Percentiles rank a stretch among this genome's conserved stretches.
phyloP scores from a whole-genome alignment of 2,888 invertebrate species.

The Steinernema carpocapsae region DNA sequence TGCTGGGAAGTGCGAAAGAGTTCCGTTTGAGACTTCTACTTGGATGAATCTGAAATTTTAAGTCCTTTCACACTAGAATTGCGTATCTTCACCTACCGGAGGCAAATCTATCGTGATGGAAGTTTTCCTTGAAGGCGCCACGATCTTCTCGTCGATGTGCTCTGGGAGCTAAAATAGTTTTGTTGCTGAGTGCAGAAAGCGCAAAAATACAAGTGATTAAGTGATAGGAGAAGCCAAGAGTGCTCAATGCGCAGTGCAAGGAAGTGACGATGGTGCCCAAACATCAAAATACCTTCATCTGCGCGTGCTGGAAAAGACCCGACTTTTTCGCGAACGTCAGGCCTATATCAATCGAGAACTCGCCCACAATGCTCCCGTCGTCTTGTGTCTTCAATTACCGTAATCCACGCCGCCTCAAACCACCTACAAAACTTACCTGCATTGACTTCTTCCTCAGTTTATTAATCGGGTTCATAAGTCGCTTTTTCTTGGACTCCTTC shows the following conservation, averaged over 20 bases:
- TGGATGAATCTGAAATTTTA: conserved; percentile 35
- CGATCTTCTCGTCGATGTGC: conserved; percentile 19
- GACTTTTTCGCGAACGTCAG: conserved; percentile 29
- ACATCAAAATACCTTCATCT: conserved; percentile 22
- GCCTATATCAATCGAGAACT: conserved; percentile 24
- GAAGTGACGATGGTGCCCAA: not conserved
- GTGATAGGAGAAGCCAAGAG: too few relatives aligned
- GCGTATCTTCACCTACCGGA: conserved; percentile 12
- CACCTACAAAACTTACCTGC: conserved; percentile 19
- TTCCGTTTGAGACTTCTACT: conserved; percentile 14
- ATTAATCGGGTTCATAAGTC: conserved; percentile 40
- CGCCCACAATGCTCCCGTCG: not conserved
- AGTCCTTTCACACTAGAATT: not conserved
- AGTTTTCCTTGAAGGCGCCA: not conserved
- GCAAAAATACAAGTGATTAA: too few relatives aligned
- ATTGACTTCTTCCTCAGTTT: conserved; percentile 25
- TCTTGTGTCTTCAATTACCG: conserved; percentile 22
- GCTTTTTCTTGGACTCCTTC: conserved; percentile 47
- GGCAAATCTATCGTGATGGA: conserved; percentile 33
- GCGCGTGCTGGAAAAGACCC: conserved; percentile 25
- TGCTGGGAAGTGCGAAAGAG: conserved; percentile 14
- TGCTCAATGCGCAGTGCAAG: too few relatives aligned
- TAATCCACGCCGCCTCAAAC: not conserved
- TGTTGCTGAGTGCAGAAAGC: not conserved
- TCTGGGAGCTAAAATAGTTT: conserved; percentile 12